These are phyloP conservation scores for Dasypolia templi DNA, from an alignment of 2,888 invertebrate species.

Conservation along the genomic window DNA sequence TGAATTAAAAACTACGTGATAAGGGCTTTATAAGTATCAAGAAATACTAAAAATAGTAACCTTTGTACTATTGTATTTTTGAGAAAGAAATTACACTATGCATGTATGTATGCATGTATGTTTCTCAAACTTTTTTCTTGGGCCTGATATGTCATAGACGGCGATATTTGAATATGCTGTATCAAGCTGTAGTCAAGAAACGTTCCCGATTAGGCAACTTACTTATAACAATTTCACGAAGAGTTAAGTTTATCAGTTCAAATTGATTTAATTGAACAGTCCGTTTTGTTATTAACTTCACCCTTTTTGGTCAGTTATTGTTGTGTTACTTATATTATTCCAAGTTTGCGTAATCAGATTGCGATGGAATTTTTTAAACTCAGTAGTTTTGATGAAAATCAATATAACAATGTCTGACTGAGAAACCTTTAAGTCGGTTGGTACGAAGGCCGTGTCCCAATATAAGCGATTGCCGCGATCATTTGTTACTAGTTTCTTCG, in stretches of 20 bases:
- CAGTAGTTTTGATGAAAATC: too few species aligned
- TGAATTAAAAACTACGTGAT: background rate
- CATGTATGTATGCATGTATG: too few species aligned
- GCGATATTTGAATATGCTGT: too few species aligned
- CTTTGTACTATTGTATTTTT: background rate
- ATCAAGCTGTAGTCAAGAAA: background rate
- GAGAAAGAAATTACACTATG: background rate
- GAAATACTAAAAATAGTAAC: conserved; percentile 20
- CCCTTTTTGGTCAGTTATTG: background rate
- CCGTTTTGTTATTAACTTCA: too few species aligned
- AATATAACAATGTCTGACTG: too few species aligned
- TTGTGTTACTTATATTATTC: background rate
- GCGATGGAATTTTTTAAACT: background rate
- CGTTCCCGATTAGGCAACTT: background rate
- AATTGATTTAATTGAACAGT: too few species aligned
- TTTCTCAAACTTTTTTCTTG: conserved; percentile 18
- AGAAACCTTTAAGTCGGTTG: too few species aligned
- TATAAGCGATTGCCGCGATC: too few species aligned
- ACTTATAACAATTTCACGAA: too few species aligned
- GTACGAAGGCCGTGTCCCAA: too few species aligned
- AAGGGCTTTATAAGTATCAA: background rate
- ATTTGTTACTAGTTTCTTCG: too few species aligned
- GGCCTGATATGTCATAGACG: too few species aligned
- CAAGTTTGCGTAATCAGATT: background rate
- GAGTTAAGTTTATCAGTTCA: background rate